A percentile compares a stretch with the other conserved stretches of the same genome.
phyloP scores from a whole-genome alignment of 2,888 invertebrate genomes.

The Lithophane socia region DNA sequence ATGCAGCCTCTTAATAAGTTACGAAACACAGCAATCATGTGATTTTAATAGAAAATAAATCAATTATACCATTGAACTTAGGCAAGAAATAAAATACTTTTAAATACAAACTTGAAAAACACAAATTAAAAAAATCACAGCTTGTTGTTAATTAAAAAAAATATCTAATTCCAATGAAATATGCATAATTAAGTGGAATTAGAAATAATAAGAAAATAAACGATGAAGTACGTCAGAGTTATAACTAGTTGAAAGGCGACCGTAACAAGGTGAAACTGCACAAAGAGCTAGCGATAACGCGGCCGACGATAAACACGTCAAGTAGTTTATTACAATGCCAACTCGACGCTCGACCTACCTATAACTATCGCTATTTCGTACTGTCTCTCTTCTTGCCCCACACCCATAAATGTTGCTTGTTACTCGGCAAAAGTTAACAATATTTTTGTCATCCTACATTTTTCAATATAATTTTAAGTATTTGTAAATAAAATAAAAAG shows the following conservation, averaged over 20 bases:
- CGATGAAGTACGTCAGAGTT: conserved; percentile 64
- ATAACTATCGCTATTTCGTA: conserved; percentile 86
- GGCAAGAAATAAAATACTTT: conserved; percentile 38
- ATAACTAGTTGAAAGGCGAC: conserved; percentile 74
- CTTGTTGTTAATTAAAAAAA: not conserved
- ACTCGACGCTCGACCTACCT: conserved; percentile 89
- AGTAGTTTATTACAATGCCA: conserved; percentile 85
- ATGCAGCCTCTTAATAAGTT: not conserved
- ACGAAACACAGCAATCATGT: conserved; percentile 33
- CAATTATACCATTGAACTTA: conserved; percentile 18
- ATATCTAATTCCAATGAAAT: not conserved
- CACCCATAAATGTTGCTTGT: conserved; percentile 86
- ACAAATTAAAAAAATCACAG: conserved; percentile 39
- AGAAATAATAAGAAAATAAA: conserved; percentile 65
- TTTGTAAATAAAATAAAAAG: conserved; percentile 1
- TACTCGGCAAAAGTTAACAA: conserved; percentile 19
- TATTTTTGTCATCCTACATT: conserved; percentile 17
- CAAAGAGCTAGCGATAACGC: conserved; percentile 86
- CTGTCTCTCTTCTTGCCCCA: conserved; percentile 85
- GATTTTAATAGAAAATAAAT: conserved; percentile 33
- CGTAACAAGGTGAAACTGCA: conserved; percentile 84
- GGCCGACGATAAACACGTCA: conserved; percentile 82
- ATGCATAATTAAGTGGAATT: conserved; percentile 2
- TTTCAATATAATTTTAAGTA: not conserved
- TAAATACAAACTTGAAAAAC: conserved; percentile 28